These are phyloP conservation scores for Caenorhabditis becei DNA, from an alignment of 2,888 invertebrate species.

Conservation along the genomic window DNA sequence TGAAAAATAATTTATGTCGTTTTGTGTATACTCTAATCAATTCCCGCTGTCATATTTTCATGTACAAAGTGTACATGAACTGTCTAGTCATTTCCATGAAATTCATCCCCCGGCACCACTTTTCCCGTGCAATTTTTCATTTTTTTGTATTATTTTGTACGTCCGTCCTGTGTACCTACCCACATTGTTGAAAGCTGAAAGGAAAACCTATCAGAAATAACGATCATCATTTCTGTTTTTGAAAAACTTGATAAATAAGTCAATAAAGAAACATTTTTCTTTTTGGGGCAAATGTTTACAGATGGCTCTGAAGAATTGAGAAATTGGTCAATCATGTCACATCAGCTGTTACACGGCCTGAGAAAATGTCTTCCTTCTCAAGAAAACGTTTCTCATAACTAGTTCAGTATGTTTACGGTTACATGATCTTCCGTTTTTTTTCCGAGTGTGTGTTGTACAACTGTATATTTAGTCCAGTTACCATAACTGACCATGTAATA, in stretches of 20 bases:
- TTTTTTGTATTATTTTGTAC: no score
- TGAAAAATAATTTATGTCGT: not conserved
- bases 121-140: conserved; percentile 1
- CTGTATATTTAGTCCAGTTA: conserved; percentile 26
- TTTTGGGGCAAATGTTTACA: conserved; percentile 18
- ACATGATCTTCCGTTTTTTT: no score
- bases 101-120: no score
- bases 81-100: conserved; percentile 13
- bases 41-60: not conserved
- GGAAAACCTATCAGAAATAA: not conserved
- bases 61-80: not conserved
- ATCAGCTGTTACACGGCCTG: not conserved
- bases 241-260: not conserved
- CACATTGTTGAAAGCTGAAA: no score
- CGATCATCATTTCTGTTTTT: not conserved
- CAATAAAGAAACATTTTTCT: no score
- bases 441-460: not conserved
- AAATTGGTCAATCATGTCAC: not conserved
- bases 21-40: not conserved
- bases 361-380: no score
- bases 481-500: not conserved
- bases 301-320: not conserved
- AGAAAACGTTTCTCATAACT: not conserved
- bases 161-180: no score
- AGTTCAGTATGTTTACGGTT: not conserved